Percentiles rank a stretch among this genome's conserved stretches.
Evolutionary conservation across 2,888 invertebrate species (phyloP).

Genomic region (Ophion ventricosus): DNA sequence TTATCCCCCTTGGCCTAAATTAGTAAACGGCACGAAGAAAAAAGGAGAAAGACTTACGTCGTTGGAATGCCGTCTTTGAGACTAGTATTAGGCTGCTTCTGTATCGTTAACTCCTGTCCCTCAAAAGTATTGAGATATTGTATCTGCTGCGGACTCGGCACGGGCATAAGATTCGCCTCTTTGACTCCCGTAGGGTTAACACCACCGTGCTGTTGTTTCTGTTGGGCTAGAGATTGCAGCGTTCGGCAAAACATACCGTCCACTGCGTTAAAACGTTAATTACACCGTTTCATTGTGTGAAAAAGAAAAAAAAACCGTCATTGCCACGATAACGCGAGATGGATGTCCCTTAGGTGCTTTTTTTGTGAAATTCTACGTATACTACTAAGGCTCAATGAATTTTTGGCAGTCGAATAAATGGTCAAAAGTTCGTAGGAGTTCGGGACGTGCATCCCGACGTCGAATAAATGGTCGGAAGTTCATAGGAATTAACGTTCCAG

Average conservation of each 20-base stretch:
- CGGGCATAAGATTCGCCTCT: constrained; percentile 96
- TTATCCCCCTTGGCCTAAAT: not conserved
- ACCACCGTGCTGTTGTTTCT: constrained; percentile 84
- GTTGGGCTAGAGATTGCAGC: constrained; percentile 87
- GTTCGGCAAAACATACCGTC: constrained; percentile 88
- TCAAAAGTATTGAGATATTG: constrained; percentile 98
- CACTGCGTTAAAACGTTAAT: constrained; percentile 80
- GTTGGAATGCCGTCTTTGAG: constrained; percentile 90
- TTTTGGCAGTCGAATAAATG: not conserved
- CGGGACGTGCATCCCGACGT: not conserved
- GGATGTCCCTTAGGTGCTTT: not conserved
- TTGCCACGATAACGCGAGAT: too few relatives aligned
- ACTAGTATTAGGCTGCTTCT: constrained; percentile 97
- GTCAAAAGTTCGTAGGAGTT: not conserved
- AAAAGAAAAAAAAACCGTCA: not conserved
- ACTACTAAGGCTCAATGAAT: not conserved
- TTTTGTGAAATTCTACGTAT: not conserved
- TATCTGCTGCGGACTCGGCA: constrained; percentile 98
- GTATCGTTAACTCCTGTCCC: constrained; percentile 97
- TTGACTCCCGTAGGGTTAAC: constrained; percentile 85
- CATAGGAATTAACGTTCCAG: not conserved
- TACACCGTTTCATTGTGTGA: constrained; percentile 7
- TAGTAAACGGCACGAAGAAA: not conserved
- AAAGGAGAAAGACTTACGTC: constrained; percentile 85
- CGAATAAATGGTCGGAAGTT: not conserved